A percentile compares a stretch with the other conserved stretches of the same genome.
Evolutionary conservation across 2,888 invertebrate species (phyloP).

Genomic region (Polylopha cassiicola): DNA sequence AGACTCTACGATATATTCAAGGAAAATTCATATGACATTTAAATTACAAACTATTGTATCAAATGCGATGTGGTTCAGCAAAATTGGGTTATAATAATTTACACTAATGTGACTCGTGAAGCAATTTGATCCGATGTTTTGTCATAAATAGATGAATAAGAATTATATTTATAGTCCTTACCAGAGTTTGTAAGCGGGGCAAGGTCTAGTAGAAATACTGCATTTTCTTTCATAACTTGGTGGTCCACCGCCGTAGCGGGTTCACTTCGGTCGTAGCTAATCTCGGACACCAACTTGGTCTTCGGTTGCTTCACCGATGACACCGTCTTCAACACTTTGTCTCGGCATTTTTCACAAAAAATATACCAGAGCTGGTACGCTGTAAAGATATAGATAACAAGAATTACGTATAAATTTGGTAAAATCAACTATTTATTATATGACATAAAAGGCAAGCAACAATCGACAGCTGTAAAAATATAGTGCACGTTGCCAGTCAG

Average conservation of each 20-base stretch:
- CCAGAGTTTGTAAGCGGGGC: conserved; percentile 82
- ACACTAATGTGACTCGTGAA: neutral
- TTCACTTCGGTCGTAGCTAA: conserved; percentile 33
- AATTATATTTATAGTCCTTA: conserved; percentile 23
- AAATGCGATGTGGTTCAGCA: too few species aligned
- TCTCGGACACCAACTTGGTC: conserved; percentile 41
- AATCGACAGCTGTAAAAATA: too few species aligned
- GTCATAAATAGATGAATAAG: too few species aligned
- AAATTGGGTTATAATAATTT: too few species aligned
- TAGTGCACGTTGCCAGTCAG: too few species aligned
- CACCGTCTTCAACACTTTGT: conserved; percentile 77
- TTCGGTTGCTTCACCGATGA: conserved; percentile 56
- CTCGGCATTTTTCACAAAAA: conserved; percentile 93
- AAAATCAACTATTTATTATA: too few species aligned
- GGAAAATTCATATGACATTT: too few species aligned
- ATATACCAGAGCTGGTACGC: conserved; percentile 91
- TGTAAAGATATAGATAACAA: too few species aligned
- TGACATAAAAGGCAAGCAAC: too few species aligned
- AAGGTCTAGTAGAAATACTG: conserved; percentile 93
- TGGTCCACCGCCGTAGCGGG: conserved; percentile 59
- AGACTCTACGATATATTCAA: conserved; percentile 43
- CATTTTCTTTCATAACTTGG: conserved; percentile 92
- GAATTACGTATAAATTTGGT: too few species aligned
- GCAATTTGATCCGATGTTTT: neutral
- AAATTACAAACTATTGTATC: neutral